Evolutionary conservation across 2,888 invertebrate species (phyloP), one percentile per base, ranked within the genome.

Genomic region (Quadriops clusia): DNA sequence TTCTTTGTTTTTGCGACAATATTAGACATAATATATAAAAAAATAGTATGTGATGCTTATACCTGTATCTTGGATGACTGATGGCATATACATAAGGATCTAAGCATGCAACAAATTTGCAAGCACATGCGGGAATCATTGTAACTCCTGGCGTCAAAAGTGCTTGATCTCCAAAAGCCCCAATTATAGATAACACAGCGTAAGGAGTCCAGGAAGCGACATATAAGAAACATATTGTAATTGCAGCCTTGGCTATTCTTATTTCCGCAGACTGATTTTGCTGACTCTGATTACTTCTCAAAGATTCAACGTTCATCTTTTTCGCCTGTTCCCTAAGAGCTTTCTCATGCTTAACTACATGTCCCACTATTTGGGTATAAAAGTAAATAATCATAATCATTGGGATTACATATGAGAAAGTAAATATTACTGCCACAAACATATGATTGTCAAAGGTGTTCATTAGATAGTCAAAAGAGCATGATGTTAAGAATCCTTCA

Each of bases 41-140:
- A 15, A 17, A 16, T 23, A 9, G n/a, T 13, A 24, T 5, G 6
- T 7, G 11, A 13, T 24, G 11, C n/a, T 9, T 22, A 38, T 56
- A 78, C 80, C 86, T 74, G 65, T 82, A 83, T 64, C 72, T 80
- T 4, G 90, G 90, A 68, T 91, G 91, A 53, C 85, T 89, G 44
- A 87, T 85, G 3, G 87, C 87, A 48, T 87, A 89, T 2, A 87
- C 77, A 65, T 87, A 86, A 0, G 91, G 91, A 61, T 91, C 90
- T 50, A 90, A 74, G 58, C 90, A 89, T 1, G 91, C 89, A 0
- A 90, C 89, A 30, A 77, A 65, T 65, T 91, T 91, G 51, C 87
- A 87, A 17, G 85, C 72, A 39, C 82, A 74, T 1, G 87, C 86
- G 3, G 87, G 87, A 44, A 87, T 74, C 86, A 87, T 87, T 1